A percentile compares a stretch with the other conserved stretches of the same genome.
phyloP scores from a whole-genome alignment of 2,113 vertebrate species.

The Alethe diademata region DNA sequence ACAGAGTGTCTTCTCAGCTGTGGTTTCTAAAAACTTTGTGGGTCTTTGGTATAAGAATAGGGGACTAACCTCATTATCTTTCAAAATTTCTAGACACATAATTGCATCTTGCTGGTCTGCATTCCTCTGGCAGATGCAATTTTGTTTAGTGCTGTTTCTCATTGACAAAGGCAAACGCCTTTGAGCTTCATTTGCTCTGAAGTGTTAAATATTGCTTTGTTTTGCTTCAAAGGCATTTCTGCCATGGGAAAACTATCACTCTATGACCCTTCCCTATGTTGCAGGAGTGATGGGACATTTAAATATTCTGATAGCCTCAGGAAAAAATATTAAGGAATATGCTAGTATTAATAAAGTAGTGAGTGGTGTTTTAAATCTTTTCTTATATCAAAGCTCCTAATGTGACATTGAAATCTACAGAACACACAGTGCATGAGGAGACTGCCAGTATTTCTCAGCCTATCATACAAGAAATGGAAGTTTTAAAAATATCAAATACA shows the following conservation, averaged over 20 bases:
- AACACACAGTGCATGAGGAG: neutral
- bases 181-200: neutral
- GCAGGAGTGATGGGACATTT: neutral
- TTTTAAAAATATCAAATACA: neutral
- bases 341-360: neutral
- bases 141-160: neutral
- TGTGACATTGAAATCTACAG: neutral
- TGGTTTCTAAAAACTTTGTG: neutral
- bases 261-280: neutral
- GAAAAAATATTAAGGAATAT: neutral
- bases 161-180: neutral
- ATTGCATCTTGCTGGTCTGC: neutral
- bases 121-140: neutral
- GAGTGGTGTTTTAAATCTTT: neutral
- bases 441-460: neutral
- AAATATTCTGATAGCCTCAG: constrained; percentile 4
- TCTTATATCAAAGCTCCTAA: neutral
- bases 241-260: neutral
- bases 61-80: neutral
- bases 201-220: constrained; percentile 21
- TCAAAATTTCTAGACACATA: neutral
- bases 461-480: neutral
- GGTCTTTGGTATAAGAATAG: neutral
- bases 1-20: neutral
- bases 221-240: constrained; percentile 28